Base-by-base conservation (phyloP, 2,113 vertebrate genomes). In the Pristiophorus japonicus region DNA sequence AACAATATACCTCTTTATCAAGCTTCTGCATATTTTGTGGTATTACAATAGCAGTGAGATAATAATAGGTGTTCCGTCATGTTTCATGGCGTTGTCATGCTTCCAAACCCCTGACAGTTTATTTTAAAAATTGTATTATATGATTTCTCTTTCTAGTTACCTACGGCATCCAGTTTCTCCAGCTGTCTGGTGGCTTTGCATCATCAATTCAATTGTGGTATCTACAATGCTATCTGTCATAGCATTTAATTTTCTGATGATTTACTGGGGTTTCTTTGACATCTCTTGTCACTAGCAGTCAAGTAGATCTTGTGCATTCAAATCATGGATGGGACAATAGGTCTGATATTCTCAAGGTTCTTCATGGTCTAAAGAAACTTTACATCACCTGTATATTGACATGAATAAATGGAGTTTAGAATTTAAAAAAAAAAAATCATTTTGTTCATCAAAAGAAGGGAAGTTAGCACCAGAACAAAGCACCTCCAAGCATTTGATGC, bases 251-350 rank as follows among this genome's bases (percentile, higher is more conserved):
- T 92, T 92, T 38, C 59, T 65, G 59, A 4, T 92, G 18, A 92
- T 65, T 63, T 92, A 38, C 62, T 62, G n/a, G 18, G 18, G 34
- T 24, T 38, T 63, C 6, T 63, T n/a, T 92, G 88, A 65, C 34
- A 63, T 92, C 12, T 92, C 16, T 7, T 38, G 59, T 63, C 59
- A 18, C 88, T 11, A 65, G 8, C 88, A 63, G n/a, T 65, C 59
- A 92, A 7, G 34, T 92, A 55, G 7, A 65, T 22, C 62, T 65
- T 38, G 16, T 65, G 59, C 59, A 65, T 24, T 59, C 59, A 38
- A 92, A 92, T 65, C 34, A 63, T 92, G 63, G 88, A 65, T 92
- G 16, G 59, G 59, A 92, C 38, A 92, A 65, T 38, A 92, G 34
- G 4, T 4, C 16, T 92, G 16, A n/a, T 22, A 92, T 38, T 34